Evolutionary conservation across 2,888 invertebrate species (phyloP), one percentile per base, ranked within the genome.

Genomic region (Halictus ligatus): DNA sequence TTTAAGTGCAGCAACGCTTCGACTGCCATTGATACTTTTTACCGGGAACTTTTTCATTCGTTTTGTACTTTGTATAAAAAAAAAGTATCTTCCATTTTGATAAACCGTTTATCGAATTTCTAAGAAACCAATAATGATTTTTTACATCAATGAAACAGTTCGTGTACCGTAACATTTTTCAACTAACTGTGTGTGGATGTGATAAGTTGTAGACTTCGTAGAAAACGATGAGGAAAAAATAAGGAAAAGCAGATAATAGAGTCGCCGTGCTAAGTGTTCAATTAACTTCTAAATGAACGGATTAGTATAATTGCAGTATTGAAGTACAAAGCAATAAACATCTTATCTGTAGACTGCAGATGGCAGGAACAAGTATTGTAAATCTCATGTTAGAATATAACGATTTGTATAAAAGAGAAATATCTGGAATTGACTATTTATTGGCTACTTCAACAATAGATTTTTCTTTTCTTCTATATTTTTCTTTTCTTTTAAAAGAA

Each of bases 241-340:
- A 71, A 77, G 71, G 12, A 83, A 72, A 81, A 25, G 74, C 71
- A 77, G 82, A 86, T 84, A 88, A 88, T 89, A 92, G 91, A 91
- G 92, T 93, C 92, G 92, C 91, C 92, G 91, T 93, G 91, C 91
- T 90, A 84, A 80, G 80, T 35, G 60, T 91, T 88, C 64, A 50
- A 71, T 80, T 60, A 74, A 79, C 73, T 83, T 78, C 40, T 69
- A 74, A 78, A 71, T n/a, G 80, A 81, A 74, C 69, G 50, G 40
- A 85, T 83, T 75, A 64, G 85, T 86, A 54, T 86, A 54, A 89
- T 77, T 75, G 87, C 73, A 83, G 81, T 83, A 88, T 78, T 89
- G 86, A 88, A 92, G 89, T 92, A 92, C 89, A 92, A 92, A 92
- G 92, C 91, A 92, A 92, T 92, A 92, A 91, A 87, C 80, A 85